phyloP scores from a whole-genome alignment of 1,140 invertebrate genomes.

The Lordiphosa stackelbergi region DNA sequence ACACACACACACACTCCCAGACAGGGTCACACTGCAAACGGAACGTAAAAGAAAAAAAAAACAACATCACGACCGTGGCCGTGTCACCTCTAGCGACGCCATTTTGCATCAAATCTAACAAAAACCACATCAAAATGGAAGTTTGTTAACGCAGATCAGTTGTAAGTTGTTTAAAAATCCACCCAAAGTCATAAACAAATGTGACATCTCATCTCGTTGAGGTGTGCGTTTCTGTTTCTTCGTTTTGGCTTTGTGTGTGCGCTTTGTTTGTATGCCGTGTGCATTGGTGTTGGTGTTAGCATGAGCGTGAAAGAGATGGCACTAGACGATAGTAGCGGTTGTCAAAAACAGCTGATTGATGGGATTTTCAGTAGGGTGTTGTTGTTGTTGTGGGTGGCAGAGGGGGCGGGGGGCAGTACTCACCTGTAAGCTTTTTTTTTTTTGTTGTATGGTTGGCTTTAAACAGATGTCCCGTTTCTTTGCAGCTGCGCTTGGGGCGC shows the following conservation, averaged over 20 bases:
- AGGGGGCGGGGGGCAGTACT: constrained; percentile 18
- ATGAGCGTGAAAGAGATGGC: constrained; percentile 20
- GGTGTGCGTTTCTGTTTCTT: constrained; percentile 43
- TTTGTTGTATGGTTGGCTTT: neutral
- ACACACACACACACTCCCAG: too few species aligned
- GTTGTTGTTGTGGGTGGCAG: neutral
- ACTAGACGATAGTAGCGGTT: constrained; percentile 36
- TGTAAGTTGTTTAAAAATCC: constrained; percentile 24
- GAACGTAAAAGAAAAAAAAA: neutral
- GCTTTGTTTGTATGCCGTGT: constrained; percentile 23
- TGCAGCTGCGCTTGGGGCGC: constrained; percentile 30
- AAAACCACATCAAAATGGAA: constrained; percentile 37
- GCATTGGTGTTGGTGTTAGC: constrained; percentile 14
- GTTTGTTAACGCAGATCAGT: constrained; percentile 37
- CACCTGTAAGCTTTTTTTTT: constrained; percentile 46
- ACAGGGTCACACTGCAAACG: too few species aligned
- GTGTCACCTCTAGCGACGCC: too few species aligned
- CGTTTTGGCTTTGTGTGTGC: constrained; percentile 17
- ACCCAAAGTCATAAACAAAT: constrained; percentile 8
- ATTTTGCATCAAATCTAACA: constrained; percentile 28
- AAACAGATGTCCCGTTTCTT: constrained; percentile 3
- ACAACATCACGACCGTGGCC: neutral
- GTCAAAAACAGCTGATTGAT: constrained; percentile 51
- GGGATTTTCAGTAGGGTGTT: constrained; percentile 1
- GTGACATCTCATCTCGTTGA: constrained; percentile 34